Evolutionary conservation across 1,140 invertebrate genomes (phyloP).

Genomic region (Lasaia peninsularis): DNA sequence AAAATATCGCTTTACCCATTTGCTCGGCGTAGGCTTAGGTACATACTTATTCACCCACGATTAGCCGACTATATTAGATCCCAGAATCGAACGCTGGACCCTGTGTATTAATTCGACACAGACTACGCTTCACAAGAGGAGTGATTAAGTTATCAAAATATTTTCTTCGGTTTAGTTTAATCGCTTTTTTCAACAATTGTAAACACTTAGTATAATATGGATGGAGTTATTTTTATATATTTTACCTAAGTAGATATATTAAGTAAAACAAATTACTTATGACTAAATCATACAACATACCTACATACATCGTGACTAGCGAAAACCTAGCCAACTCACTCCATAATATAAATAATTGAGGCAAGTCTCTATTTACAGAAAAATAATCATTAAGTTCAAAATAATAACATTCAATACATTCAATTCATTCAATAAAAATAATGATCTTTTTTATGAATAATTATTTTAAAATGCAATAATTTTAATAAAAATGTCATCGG

Average conservation of each 20-base stretch:
- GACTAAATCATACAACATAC: conserved; percentile 19
- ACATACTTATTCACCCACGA: no score
- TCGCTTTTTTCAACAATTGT: not conserved
- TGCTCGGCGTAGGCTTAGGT: no score
- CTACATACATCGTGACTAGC: conserved; percentile 69
- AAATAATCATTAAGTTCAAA: conserved; percentile 31
- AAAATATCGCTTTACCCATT: no score
- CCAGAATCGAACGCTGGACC: no score
- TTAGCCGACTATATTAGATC: no score
- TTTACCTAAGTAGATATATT: conserved; percentile 14
- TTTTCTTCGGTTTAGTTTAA: no score
- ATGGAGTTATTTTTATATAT: not conserved
- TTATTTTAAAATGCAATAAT: not conserved
- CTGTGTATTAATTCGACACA: no score
- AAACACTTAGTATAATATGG: not conserved
- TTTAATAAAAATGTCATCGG: no score
- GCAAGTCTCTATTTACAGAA: conserved; percentile 70
- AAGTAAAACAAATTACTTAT: conserved; percentile 18
- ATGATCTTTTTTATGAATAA: no score
- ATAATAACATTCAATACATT: conserved; percentile 33
- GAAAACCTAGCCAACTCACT: conserved; percentile 64
- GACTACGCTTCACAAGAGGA: no score
- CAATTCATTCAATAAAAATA: no score
- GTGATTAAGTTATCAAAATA: no score
- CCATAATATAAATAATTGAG: conserved; percentile 45